A percentile compares a stretch with the other conserved stretches of the same genome.
These are phyloP conservation scores for Notarius quadriscutis DNA, from an alignment of 2,113 vertebrate genomes.

Conservation along the genomic window DNA sequence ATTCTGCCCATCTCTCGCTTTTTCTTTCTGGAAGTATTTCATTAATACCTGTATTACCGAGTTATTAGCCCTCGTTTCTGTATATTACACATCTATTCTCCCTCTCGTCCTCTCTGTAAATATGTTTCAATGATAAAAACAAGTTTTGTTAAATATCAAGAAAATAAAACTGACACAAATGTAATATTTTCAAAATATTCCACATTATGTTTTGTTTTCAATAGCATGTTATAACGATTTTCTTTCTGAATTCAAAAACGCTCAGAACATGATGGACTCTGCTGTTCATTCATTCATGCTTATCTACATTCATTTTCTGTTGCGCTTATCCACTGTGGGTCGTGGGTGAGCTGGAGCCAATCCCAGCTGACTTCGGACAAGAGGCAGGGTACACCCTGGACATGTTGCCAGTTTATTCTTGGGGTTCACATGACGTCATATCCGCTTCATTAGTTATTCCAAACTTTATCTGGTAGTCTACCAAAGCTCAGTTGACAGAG, in stretches of 20 bases:
- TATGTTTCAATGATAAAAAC: background rate
- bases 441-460: too few species aligned
- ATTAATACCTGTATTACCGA: background rate
- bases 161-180: background rate
- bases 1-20: slow-evolving; percentile 26
- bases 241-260: background rate
- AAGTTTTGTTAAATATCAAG: background rate
- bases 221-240: background rate
- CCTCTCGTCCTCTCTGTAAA: slow-evolving; percentile 39
- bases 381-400: too few species aligned
- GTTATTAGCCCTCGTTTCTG: background rate
- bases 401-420: too few species aligned
- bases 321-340: too few species aligned
- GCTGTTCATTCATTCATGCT: background rate
- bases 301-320: too few species aligned
- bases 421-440: too few species aligned
- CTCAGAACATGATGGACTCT: background rate
- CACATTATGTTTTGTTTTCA: background rate
- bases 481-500: too few species aligned
- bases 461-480: too few species aligned
- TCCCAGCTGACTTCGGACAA: too few species aligned
- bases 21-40: background rate
- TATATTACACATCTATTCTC: background rate
- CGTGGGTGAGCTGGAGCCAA: too few species aligned
- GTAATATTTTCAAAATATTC: background rate